A percentile compares a stretch with the other conserved stretches of the same genome.
Evolutionary conservation across 2,797 vertebrate species (phyloP).

Genomic region (Nyctalus aviator): DNA sequence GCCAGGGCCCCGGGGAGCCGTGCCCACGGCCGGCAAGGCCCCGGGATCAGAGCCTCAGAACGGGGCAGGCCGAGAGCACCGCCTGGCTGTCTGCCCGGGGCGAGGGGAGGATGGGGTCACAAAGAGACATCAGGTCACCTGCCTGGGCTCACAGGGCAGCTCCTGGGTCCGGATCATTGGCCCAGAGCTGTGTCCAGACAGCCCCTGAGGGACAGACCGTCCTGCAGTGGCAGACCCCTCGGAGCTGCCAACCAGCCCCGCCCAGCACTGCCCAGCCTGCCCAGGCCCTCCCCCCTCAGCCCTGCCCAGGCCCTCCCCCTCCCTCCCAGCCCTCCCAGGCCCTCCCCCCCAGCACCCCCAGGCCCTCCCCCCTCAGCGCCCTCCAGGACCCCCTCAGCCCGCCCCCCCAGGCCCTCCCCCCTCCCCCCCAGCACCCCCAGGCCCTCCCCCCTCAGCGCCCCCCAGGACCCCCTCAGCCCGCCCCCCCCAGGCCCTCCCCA

Average conservation of each 20-base stretch:
- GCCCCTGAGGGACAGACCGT: background rate
- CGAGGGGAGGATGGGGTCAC: background rate
- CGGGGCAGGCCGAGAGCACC: background rate
- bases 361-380: background rate
- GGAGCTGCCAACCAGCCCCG: no score
- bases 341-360: background rate
- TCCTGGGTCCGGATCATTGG: background rate
- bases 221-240: background rate
- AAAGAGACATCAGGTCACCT: accelerated
- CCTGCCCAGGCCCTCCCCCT: no score
- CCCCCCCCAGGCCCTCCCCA: no score
- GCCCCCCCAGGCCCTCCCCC: no score
- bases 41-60: background rate
- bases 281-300: no score
- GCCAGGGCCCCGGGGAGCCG: background rate
- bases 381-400: no score
- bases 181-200: background rate
- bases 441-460: no score
- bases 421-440: no score
- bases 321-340: no score
- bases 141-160: background rate
- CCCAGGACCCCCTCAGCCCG: no score
- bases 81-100: accelerated
- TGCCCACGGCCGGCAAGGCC: background rate
- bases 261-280: background rate